Percentiles rank a stretch among this genome's conserved stretches.
Evolutionary conservation across 1,140 invertebrate genomes (phyloP).

Genomic region (Brachystomella parvula): DNA sequence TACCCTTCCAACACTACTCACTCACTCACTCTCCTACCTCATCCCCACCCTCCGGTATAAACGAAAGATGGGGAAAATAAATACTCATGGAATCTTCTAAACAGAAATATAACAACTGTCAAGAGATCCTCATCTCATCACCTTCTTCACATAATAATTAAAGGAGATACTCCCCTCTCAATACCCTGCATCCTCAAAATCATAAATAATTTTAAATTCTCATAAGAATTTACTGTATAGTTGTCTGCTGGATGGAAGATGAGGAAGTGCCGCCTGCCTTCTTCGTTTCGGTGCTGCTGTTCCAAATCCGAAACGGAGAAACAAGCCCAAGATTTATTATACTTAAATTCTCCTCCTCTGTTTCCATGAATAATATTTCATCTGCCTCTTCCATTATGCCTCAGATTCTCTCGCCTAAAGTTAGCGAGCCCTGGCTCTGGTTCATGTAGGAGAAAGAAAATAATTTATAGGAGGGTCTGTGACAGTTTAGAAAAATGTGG

Average conservation of each 20-base stretch:
- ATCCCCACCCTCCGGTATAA: too few relatives aligned
- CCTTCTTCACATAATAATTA: slow-evolving; percentile 9
- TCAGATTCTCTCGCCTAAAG: background rate
- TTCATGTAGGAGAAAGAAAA: background rate
- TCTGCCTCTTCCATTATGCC: background rate
- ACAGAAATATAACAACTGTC: background rate
- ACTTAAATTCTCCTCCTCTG: background rate
- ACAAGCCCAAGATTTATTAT: background rate
- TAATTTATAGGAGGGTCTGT: background rate
- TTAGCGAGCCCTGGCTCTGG: background rate
- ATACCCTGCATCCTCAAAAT: background rate
- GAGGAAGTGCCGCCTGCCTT: background rate
- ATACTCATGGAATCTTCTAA: too few relatives aligned
- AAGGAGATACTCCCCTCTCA: background rate
- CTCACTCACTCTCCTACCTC: too few relatives aligned
- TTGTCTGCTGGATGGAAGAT: background rate
- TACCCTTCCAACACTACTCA: background rate
- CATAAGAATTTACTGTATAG: background rate
- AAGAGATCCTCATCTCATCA: background rate
- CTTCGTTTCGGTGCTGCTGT: background rate
- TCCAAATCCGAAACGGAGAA: too few relatives aligned
- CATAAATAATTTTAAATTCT: too few relatives aligned
- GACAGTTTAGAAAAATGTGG: background rate
- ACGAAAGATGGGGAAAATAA: too few relatives aligned
- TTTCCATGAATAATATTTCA: background rate